Percentiles rank a stretch among this genome's conserved stretches.
phyloP scores from a whole-genome alignment of 2,888 invertebrate species.

The Cremastobaeus sp. region DNA sequence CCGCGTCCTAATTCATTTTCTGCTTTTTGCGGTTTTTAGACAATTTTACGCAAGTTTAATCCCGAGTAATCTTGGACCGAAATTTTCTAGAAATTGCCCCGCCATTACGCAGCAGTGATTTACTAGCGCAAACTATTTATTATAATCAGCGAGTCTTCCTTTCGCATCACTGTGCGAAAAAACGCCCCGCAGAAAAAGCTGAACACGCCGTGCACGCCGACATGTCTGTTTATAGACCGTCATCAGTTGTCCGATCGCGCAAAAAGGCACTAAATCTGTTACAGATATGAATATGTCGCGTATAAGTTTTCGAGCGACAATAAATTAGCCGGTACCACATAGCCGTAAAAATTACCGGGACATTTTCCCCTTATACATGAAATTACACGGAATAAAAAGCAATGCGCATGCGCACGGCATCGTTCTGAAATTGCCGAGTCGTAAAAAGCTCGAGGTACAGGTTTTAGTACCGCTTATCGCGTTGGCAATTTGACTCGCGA shows the following conservation, averaged over 20 bases:
- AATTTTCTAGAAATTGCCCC: no score
- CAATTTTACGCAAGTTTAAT: constrained; percentile 30
- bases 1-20: constrained; percentile 7
- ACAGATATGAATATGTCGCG: constrained; percentile 4
- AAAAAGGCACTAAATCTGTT: constrained; percentile 12
- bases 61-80: constrained; percentile 28
- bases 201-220: no score
- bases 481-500: constrained; percentile 51
- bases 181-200: no score
- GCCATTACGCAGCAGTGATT: no score
- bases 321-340: constrained; percentile 30
- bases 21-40: no score
- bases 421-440: constrained; percentile 45
- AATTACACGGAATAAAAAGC: constrained; percentile 42
- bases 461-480: constrained; percentile 54
- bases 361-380: constrained; percentile 37
- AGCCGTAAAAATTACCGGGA: constrained; percentile 30
- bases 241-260: no score
- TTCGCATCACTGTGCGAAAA: no score
- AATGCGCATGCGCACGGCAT: constrained; percentile 32
- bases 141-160: no score
- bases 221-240: no score
- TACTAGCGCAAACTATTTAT: no score
- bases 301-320: constrained; percentile 13
- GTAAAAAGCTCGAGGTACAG: constrained; percentile 45